Percentiles rank a stretch among this genome's conserved stretches.
phyloP scores from a whole-genome alignment of 1,140 invertebrate genomes.

The Notospermus geniculatus region DNA sequence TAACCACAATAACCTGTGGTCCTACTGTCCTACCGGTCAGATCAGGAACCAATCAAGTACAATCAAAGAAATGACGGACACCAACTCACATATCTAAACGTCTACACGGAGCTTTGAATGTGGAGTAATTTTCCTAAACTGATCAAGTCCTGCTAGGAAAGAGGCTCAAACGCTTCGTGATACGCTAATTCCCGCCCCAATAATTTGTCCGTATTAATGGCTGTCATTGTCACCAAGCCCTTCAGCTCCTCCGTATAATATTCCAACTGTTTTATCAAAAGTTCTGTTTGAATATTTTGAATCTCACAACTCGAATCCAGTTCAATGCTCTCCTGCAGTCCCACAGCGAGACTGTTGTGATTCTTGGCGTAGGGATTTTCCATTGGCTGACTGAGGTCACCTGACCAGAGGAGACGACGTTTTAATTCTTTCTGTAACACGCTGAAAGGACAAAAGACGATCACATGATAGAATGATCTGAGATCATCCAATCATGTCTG shows the following conservation, averaged over 20 bases:
- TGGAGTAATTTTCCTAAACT: no score
- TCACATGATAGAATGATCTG: background rate
- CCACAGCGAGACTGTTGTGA: slow-evolving; percentile 8
- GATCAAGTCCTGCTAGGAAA: background rate
- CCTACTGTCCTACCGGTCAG: no score
- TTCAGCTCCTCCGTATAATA: slow-evolving; percentile 7
- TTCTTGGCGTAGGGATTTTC: background rate
- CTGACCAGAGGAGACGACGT: background rate
- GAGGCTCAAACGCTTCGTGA: background rate
- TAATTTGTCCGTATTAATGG: slow-evolving; percentile 10
- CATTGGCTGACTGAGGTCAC: slow-evolving; percentile 7
- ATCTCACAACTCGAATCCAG: background rate
- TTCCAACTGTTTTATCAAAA: background rate
- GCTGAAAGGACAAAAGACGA: slow-evolving; percentile 1
- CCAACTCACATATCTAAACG: no score
- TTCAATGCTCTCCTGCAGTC: slow-evolving; percentile 13
- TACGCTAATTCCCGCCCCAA: background rate
- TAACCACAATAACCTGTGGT: no score
- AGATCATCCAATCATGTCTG: no score
- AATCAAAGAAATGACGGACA: no score
- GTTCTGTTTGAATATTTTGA: background rate
- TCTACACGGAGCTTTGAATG: no score
- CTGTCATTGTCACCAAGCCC: background rate
- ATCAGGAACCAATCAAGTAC: no score
- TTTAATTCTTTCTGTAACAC: slow-evolving; percentile 10